phyloP scores from a whole-genome alignment of 2,113 vertebrate species.

The Crypturellus undulatus region DNA sequence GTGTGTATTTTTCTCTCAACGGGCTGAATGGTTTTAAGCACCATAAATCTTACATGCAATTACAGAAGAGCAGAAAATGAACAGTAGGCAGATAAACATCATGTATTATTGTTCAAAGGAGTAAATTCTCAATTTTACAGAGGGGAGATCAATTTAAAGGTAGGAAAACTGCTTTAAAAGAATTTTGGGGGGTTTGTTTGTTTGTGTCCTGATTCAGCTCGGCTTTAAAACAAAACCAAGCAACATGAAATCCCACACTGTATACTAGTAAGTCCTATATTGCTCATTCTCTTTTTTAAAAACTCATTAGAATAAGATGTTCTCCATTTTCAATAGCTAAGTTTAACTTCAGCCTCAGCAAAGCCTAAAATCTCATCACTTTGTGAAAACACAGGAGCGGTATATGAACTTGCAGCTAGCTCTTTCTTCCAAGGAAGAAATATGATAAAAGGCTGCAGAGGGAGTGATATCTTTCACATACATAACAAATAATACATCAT shows the following conservation, averaged over 20 bases:
- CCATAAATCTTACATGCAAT: not conserved
- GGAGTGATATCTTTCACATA: not conserved
- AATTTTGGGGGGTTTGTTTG: not conserved
- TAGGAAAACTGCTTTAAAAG: not conserved
- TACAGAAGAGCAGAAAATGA: not conserved
- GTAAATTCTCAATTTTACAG: not conserved
- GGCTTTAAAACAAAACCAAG: not conserved
- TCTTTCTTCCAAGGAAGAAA: not conserved
- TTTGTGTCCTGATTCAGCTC: not conserved
- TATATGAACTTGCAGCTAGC: not conserved
- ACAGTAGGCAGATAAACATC: not conserved
- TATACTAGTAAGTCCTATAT: not conserved
- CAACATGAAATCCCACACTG: not conserved
- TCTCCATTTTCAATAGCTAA: conserved; percentile 16
- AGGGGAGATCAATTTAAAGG: not conserved
- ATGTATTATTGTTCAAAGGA: not conserved
- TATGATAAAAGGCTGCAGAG: not conserved
- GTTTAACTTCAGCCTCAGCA: not conserved
- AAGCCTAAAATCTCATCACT: not conserved
- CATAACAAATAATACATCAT: accelerated
- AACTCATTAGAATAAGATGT: not conserved
- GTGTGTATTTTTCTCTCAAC: not conserved
- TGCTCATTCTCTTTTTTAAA: not conserved
- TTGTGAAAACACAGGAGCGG: conserved; percentile 1
- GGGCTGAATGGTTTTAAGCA: not conserved